Conservation (phyloP, 1,140 invertebrate species). For the Eueides isabella region DNA sequence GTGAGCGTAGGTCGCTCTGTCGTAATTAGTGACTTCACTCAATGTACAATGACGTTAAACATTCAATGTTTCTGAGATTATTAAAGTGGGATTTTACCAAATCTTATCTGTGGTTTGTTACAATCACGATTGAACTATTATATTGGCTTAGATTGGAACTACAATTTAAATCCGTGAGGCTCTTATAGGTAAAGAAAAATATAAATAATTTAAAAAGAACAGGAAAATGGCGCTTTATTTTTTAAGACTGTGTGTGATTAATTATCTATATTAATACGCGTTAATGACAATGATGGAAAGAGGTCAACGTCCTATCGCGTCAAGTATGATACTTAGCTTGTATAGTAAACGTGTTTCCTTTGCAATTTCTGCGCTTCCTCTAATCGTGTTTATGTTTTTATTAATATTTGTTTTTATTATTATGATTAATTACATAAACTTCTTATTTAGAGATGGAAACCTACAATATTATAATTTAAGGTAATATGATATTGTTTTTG, state of each 20-base stretch:
- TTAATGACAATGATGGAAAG: constrained; percentile 33
- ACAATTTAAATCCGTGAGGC: constrained; percentile 7
- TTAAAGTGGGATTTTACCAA: constrained; percentile 45
- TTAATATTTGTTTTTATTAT: constrained; percentile 20
- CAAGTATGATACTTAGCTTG: constrained; percentile 29
- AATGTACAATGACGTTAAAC: constrained; percentile 35
- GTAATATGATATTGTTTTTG: neutral
- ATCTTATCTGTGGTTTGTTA: constrained; percentile 36
- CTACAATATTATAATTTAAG: neutral
- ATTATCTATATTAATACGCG: constrained; percentile 16
- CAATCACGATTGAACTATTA: constrained; percentile 34
- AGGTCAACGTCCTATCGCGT: constrained; percentile 33
- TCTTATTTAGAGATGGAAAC: neutral
- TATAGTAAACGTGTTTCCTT: constrained; percentile 42
- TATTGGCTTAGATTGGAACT: neutral
- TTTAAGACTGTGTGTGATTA: neutral
- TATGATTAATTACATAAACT: neutral
- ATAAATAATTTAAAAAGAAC: neutral
- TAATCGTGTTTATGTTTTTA: constrained; percentile 26
- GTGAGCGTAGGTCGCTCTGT: constrained; percentile 31
- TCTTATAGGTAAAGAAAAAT: neutral
- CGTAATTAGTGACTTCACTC: constrained; percentile 47
- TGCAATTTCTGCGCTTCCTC: constrained; percentile 33
- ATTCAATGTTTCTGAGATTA: constrained; percentile 40
- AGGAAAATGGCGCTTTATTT: neutral